A percentile compares a stretch with the other conserved stretches of the same genome.
Conservation (phyloP, 2,888 invertebrate genomes). For the Tetragnatha montana region DNA sequence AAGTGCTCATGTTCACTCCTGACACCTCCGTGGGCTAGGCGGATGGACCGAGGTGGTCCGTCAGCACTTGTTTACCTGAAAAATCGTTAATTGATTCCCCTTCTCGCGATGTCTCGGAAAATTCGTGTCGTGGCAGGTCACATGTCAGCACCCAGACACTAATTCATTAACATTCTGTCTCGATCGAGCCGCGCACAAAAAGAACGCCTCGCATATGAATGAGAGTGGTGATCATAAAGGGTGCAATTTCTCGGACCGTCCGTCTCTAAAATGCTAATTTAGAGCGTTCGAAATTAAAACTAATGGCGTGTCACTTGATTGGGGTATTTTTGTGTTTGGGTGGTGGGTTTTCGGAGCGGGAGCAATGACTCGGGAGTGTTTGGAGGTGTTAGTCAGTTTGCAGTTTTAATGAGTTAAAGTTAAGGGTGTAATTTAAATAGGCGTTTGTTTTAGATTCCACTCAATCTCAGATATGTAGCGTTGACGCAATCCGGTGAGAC, state of each 20-base stretch:
- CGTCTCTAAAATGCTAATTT: background rate
- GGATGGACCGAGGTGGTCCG: background rate
- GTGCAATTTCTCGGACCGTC: background rate
- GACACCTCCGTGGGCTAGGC: background rate
- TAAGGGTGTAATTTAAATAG: too few relatives aligned
- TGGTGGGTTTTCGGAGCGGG: too few relatives aligned
- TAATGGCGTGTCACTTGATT: background rate
- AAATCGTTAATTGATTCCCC: background rate
- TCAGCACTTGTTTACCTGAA: background rate
- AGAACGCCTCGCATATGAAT: background rate
- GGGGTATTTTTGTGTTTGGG: too few relatives aligned
- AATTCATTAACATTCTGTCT: background rate
- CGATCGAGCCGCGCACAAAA: background rate
- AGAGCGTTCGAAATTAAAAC: background rate
- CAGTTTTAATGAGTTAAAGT: too few relatives aligned
- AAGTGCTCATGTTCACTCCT: too few relatives aligned
- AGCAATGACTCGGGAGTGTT: too few relatives aligned
- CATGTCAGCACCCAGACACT: background rate
- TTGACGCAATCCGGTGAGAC: too few relatives aligned
- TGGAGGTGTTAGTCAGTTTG: too few relatives aligned
- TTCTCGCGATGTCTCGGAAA: background rate
- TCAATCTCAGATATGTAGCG: too few relatives aligned
- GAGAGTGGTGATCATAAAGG: background rate
- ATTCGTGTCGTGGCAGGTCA: background rate
- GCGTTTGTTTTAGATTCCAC: too few relatives aligned